A percentile compares a stretch with the other conserved stretches of the same genome.
These are phyloP conservation scores for Helleia helle DNA, from an alignment of 2,888 invertebrate genomes.

Conservation along the genomic window DNA sequence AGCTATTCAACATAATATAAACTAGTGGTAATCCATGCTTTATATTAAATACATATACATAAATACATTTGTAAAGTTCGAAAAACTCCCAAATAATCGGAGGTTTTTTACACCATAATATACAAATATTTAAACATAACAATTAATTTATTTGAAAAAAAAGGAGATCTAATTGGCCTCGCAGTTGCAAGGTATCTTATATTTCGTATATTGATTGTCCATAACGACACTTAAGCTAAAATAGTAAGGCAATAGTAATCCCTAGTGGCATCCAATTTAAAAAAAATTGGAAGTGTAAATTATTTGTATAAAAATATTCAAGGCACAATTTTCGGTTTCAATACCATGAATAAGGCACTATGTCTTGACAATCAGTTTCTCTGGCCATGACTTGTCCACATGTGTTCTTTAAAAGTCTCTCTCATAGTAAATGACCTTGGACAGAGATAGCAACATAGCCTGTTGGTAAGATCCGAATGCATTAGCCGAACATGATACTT, in stretches of 20 bases:
- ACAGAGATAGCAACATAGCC: conserved; percentile 80
- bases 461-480: conserved; percentile 79
- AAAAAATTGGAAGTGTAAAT: conserved; percentile 9
- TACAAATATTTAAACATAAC: not conserved
- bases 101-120: no score
- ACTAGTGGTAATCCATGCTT: no score
- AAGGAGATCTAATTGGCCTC: conserved; percentile 8
- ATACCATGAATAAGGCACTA: not conserved
- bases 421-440: conserved; percentile 80
- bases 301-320: conserved; percentile 23
- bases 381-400: conserved; percentile 78
- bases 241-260: conserved; percentile 1
- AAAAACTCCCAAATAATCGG: no score
- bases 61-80: no score
- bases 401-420: conserved; percentile 80
- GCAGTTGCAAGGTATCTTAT: conserved; percentile 7
- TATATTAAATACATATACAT: no score
- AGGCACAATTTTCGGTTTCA: conserved; percentile 39
- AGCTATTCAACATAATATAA: no score
- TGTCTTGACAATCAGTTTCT: conserved; percentile 60
- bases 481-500: conserved; percentile 80
- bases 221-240: conserved; percentile 12
- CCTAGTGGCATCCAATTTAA: conserved; percentile 7
- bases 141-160: not conserved
- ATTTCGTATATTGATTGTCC: conserved; percentile 14